Percentiles rank a stretch among this genome's conserved stretches.
Conservation (phyloP, 2,113 vertebrate species). For the Cheirogaleus medius region DNA sequence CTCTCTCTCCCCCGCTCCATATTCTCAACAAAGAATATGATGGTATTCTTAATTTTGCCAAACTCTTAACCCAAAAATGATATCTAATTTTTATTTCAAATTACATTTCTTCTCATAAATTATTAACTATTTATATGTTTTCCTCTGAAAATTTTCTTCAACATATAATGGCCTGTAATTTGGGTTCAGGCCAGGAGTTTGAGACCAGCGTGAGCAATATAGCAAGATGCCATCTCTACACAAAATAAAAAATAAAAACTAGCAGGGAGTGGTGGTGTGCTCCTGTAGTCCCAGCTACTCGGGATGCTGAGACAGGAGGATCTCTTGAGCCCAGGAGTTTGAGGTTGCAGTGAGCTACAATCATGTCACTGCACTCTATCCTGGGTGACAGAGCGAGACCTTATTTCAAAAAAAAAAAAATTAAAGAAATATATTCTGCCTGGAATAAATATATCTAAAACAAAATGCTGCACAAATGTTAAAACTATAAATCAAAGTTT, state of each 20-base stretch:
- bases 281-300: too few relatives aligned
- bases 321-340: too few relatives aligned
- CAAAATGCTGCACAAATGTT: not conserved
- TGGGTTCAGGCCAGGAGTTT: too few relatives aligned
- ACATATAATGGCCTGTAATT: not conserved
- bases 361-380: too few relatives aligned
- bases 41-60: not conserved
- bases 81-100: not conserved
- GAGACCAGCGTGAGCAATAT: too few relatives aligned
- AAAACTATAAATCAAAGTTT: not conserved
- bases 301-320: too few relatives aligned
- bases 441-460: not conserved
- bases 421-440: not conserved
- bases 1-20: not conserved
- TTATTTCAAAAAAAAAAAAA: too few relatives aligned
- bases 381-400: too few relatives aligned
- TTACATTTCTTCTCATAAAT: not conserved
- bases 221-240: too few relatives aligned
- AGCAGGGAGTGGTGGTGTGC: too few relatives aligned
- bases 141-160: not conserved
- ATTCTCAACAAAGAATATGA: not conserved
- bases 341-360: too few relatives aligned
- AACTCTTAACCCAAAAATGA: not conserved
- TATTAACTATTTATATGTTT: not conserved
- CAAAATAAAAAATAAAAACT: too few relatives aligned